Evolutionary conservation across 1,140 invertebrate genomes (phyloP), one percentile per base, ranked within the genome.

Genomic region (Aplysia californica): DNA sequence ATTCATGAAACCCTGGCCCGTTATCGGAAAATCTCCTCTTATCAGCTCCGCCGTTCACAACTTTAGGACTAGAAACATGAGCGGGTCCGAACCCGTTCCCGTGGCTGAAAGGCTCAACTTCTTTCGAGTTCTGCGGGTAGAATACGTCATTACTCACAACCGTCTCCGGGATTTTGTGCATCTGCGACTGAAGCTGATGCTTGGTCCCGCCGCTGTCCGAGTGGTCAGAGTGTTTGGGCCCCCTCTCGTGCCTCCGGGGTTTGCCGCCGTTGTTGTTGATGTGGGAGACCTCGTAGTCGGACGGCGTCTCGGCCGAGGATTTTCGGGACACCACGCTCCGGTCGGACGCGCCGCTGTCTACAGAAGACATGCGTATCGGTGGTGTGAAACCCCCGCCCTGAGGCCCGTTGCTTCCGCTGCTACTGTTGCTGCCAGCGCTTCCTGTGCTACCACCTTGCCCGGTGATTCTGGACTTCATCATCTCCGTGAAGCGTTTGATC

Each of bases 401-500:
- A 58, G 21, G 35, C 4, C 72, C 38, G 39, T 35, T 23, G 35
- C 58, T 44, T 26, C 55, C 50, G n/a, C 41, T 71, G 26, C 68
- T 58, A 59, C 73, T 75, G 35, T 58, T 75, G 50, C 66, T 71
- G 26, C 38, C 36, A 21, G n/a, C n/a, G 66, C 38, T 31, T 29
- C n/a, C 50, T 35, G 35, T 38, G 6, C 39, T 29, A 33, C 20
- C 50, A 61, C 36, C 10, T n/a, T n/a, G n/a, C 20, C 39, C 39
- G 41, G 70, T n/a, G 55, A 68, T 76, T 38, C 73, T 33, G 10
- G 77, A 74, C 58, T 77, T 77, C 80, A 81, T 81, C 39, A 81
- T 75, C 64, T 81, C 80, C n/a, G 80, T 79, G 41, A 81, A 79
- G 36, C 80, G 71, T 59, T 81, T 81, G 36, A 81, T 79, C 56